A percentile compares a stretch with the other conserved stretches of the same genome.
Evolutionary conservation across 2,113 vertebrate genomes (phyloP).

Genomic region (Pipra filicauda): DNA sequence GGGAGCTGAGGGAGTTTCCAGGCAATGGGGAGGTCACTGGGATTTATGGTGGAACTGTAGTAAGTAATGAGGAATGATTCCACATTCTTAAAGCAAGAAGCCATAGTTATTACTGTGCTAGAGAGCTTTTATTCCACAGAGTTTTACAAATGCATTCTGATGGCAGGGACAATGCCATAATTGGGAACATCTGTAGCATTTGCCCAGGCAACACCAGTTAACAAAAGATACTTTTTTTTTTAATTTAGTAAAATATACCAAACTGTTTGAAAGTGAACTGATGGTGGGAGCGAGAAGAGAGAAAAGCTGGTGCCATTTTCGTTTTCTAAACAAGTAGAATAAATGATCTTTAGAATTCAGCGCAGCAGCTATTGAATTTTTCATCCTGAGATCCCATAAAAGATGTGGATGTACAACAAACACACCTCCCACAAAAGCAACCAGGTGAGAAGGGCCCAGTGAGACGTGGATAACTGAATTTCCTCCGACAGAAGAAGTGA

Average conservation of each 20-base stretch:
- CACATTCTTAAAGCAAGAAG: neutral
- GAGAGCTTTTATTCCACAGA: neutral
- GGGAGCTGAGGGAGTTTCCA: neutral
- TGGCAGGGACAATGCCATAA: neutral
- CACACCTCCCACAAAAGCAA: neutral
- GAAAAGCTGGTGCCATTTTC: neutral
- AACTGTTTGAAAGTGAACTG: neutral
- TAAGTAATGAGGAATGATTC: neutral
- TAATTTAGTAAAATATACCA: neutral
- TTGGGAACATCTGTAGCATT: neutral
- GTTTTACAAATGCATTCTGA: neutral
- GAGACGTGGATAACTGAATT: neutral
- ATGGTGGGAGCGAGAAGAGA: neutral
- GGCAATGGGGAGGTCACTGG: neutral
- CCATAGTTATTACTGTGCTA: neutral
- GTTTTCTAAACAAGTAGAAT: constrained; percentile 38
- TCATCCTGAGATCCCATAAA: neutral
- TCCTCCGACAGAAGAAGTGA: neutral
- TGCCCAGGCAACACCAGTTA: neutral
- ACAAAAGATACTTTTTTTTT: neutral
- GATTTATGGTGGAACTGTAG: neutral
- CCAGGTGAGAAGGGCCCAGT: neutral
- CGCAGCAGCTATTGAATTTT: neutral
- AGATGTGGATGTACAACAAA: neutral
- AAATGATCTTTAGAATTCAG: constrained; percentile 19